A percentile compares a stretch with the other conserved stretches of the same genome.
phyloP scores from a whole-genome alignment of 2,888 invertebrate genomes.

The Drosophila neonasuta region DNA sequence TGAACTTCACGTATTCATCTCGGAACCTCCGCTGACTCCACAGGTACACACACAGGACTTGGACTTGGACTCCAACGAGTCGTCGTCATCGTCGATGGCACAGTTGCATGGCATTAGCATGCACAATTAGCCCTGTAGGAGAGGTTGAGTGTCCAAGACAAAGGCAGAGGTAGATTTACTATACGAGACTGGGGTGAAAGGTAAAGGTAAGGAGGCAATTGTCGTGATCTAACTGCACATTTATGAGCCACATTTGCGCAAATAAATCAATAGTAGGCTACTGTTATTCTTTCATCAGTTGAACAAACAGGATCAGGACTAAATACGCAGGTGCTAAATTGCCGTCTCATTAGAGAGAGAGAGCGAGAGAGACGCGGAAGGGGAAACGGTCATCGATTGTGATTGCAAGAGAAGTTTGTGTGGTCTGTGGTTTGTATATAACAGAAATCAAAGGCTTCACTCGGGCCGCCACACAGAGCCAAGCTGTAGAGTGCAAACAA shows the following conservation, averaged over 20 bases:
- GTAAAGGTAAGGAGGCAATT: slow-evolving; percentile 21
- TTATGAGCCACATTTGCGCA: slow-evolving; percentile 56
- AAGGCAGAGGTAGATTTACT: background rate
- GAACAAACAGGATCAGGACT: slow-evolving; percentile 52
- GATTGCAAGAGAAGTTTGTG: slow-evolving; percentile 37
- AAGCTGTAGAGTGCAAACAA: slow-evolving; percentile 48
- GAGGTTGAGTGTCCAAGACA: slow-evolving; percentile 14
- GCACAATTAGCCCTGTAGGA: slow-evolving; percentile 68
- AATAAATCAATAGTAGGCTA: slow-evolving; percentile 62
- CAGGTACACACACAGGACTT: slow-evolving; percentile 62
- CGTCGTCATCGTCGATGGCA: slow-evolving; percentile 42
- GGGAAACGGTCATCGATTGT: slow-evolving; percentile 5
- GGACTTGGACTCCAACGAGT: slow-evolving; percentile 39
- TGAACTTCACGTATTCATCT: slow-evolving; percentile 53
- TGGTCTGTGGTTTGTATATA: slow-evolving; percentile 46
- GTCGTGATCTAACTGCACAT: slow-evolving; percentile 60
- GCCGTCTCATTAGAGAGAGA: slow-evolving; percentile 69
- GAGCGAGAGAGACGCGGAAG: slow-evolving; percentile 20
- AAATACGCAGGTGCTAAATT: slow-evolving; percentile 66
- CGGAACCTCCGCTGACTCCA: slow-evolving; percentile 44
- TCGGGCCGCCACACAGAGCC: slow-evolving; percentile 2
- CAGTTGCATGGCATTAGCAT: slow-evolving; percentile 77
- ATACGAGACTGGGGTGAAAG: background rate
- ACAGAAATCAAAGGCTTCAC: slow-evolving; percentile 40
- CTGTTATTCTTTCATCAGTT: slow-evolving; percentile 68